Evolutionary conservation across 2,888 invertebrate species (phyloP), one percentile per base, ranked within the genome.

Genomic region (Drosophila subquinaria): DNA sequence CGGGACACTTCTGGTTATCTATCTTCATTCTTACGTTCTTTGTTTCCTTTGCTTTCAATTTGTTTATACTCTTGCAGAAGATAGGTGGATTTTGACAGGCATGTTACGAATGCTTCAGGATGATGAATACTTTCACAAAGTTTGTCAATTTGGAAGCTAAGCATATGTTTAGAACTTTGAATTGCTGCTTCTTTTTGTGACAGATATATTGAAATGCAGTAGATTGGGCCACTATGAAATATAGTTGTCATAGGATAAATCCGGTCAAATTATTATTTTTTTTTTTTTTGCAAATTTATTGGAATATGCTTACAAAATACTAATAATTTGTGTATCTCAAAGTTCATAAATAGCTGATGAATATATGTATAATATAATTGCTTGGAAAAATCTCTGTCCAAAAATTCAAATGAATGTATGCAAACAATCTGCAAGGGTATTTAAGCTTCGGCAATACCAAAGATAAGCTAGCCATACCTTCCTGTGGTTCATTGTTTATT

Each of bases 381-480:
- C 5, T 27, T 1, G 5, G 5, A 0, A 27, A 27, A 6, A 27
- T 27, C 5, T 27, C 5, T 5, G 27, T 27, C 27, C 5, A 27
- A 27, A 5, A 27, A 23, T 23, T 23, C 0, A 0, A 5, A 5
- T 23, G 8, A 30, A 8, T 30, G 30, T 30, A 1, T 38, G 2
- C 42, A 27, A 15, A n/a, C 40, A 40, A 53, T 35, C 52, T 72
- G 53, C 20, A 55, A 67, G 50, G 48, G 40, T 59, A 23, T 53
- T 33, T 5, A 17, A 45, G 11, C 42, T 35, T 71, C 73, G 73
- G 20, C 20, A 8, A 9, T 4, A 17, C 45, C 73, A 48, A 67
- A 55, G 40, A 51, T 45, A 1, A 1, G 17, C 51, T 47, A 45
- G n/a, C n/a, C 11, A 5, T 11, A 43, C 33, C 20, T 43, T 43